Conservation (phyloP, 2,888 invertebrate species). For the Chelonus formosanus region DNA sequence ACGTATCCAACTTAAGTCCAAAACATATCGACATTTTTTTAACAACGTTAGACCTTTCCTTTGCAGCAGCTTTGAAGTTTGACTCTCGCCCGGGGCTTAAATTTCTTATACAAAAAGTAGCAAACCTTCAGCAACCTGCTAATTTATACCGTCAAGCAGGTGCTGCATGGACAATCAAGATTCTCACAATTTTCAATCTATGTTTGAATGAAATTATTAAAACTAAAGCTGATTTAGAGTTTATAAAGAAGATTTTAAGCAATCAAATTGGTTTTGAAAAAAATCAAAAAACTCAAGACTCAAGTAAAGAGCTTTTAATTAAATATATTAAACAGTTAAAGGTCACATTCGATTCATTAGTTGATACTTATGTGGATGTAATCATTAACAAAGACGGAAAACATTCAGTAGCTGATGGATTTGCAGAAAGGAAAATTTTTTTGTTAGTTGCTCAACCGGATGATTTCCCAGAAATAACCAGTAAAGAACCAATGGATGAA, state of each 20-base stretch:
- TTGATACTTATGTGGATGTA: conserved; percentile 67
- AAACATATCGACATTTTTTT: conserved; percentile 76
- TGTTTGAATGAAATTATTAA: conserved; percentile 75
- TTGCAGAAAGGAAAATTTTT: conserved; percentile 69
- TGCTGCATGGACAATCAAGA: conserved; percentile 89
- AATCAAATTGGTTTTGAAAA: conserved; percentile 14
- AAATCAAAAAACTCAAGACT: neutral
- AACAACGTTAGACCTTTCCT: conserved; percentile 83
- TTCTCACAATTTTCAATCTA: conserved; percentile 85
- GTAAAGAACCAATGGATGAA: conserved; percentile 49
- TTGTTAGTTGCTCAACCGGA: conserved; percentile 70
- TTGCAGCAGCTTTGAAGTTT: conserved; percentile 84
- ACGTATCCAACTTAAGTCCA: conserved; percentile 66
- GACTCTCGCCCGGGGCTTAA: conserved; percentile 91
- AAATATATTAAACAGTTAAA: conserved; percentile 57
- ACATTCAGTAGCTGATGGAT: conserved; percentile 59
- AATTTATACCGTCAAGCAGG: conserved; percentile 93
- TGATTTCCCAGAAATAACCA: conserved; percentile 65
- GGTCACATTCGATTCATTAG: conserved; percentile 65
- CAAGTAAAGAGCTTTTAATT: conserved; percentile 37
- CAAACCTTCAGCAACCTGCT: conserved; percentile 84
- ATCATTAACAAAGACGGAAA: conserved; percentile 66
- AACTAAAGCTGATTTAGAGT: conserved; percentile 53
- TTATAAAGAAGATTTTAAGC: conserved; percentile 48
- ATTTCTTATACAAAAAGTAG: conserved; percentile 92